Evolutionary conservation across 1,140 invertebrate genomes (phyloP).

Genomic region (Sminthurides bifidus): DNA sequence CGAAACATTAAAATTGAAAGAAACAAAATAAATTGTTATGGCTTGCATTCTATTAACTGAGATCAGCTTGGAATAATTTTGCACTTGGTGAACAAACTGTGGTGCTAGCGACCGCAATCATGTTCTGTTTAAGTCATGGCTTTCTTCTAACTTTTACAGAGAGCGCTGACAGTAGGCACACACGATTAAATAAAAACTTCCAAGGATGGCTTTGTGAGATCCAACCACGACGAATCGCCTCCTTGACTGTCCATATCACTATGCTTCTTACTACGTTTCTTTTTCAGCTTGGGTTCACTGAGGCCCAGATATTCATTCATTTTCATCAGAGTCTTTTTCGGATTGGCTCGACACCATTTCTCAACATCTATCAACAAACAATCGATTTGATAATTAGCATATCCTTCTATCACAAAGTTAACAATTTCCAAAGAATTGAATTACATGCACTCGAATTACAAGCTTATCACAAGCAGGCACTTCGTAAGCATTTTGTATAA

Average conservation of each 20-base stretch:
- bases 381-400: background rate
- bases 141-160: too few relatives aligned
- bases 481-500: too few relatives aligned
- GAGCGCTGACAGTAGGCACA: too few relatives aligned
- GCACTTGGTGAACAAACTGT: too few relatives aligned
- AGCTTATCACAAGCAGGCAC: too few relatives aligned
- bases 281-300: background rate
- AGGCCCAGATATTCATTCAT: conserved; percentile 20
- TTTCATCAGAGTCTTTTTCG: conserved; percentile 18
- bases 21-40: too few relatives aligned
- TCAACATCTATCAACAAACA: conserved; percentile 23
- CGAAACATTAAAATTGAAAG: too few relatives aligned
- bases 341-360: conserved; percentile 31
- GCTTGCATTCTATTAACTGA: too few relatives aligned
- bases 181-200: conserved; percentile 32
- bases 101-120: too few relatives aligned
- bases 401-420: background rate
- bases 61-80: too few relatives aligned
- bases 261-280: conserved; percentile 14
- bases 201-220: conserved; percentile 31
- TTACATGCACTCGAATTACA: too few relatives aligned
- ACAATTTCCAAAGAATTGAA: background rate
- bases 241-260: conserved; percentile 5
- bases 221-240: conserved; percentile 23
- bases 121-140: too few relatives aligned